Evolutionary conservation across 37 sponge, comb jelly and placozoan genomes (phyloP), one percentile per base, ranked within the genome.

Genomic region (Cliona cf. orientalis): DNA sequence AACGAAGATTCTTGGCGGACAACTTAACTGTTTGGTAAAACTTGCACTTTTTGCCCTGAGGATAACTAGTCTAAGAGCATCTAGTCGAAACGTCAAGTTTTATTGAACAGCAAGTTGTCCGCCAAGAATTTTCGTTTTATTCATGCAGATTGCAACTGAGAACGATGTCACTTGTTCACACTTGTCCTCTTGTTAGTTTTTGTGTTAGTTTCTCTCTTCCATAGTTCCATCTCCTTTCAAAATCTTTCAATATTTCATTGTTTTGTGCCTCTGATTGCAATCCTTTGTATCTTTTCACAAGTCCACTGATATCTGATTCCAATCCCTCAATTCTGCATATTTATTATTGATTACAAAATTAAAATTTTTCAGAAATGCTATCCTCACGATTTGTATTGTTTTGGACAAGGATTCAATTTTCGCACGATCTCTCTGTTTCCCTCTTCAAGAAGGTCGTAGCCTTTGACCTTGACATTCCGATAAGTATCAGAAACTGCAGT

Each of bases 381-480:
- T n/a, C 12, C 75, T 36, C 40, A 74, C 85, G 41, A 85, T 69
- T 92, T 87, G 72, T 80, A 92, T 46, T 83, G 85, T 37, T 84
- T 88, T 63, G 89, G 86, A 61, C 93, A 84, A 42, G 88, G 93
- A 9, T 84, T 75, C 22, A 79, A 39, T 49, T 46, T 80, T 43
- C 89, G 68, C 0, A 88, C 79, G 33, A 92, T 75, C 32, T 81
- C 82, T n/a, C 58, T 80, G 72, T 85, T 92, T 22, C 58, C 73
- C 5, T 69, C 78, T 43, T 92, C 93, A 32, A 92, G 72, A 3
- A 85, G 67, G 44, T 80, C 67, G 36, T 84, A 92, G 1, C 89
- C 93, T 31, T 66, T 44, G 57, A 76, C 22, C 65, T 92, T 92
- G 37, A 84, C 28, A 7, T 65, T 63, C 55, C 41, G 34, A 46